These are phyloP conservation scores for Ceratosolen fusciceps DNA, from an alignment of 1,140 invertebrate genomes.

Conservation along the genomic window DNA sequence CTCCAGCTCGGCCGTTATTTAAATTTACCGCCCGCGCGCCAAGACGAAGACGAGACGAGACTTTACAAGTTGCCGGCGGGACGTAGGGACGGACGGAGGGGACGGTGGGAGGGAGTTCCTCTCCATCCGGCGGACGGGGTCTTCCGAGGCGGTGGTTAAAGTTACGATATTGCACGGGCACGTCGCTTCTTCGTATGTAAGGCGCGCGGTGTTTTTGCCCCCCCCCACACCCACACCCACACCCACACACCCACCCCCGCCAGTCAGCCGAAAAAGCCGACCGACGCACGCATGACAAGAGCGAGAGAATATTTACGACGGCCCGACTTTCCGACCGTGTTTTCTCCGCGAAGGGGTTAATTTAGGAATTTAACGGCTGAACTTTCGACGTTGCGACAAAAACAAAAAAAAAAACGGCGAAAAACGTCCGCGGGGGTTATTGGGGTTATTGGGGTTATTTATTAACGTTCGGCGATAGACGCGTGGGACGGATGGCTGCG, in stretches of 20 bases:
- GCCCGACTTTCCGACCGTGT: conserved; percentile 4
- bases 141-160: not conserved
- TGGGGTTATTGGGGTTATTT: conserved; percentile 17
- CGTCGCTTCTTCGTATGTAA: not conserved
- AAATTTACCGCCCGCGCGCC: conserved; percentile 36
- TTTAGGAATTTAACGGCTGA: conserved; percentile 39
- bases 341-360: conserved; percentile 39
- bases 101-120: not conserved
- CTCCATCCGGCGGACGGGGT: not conserved
- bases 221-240: too few relatives aligned
- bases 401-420: not conserved
- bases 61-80: not conserved
- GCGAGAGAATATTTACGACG: conserved; percentile 41
- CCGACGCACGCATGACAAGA: not conserved
- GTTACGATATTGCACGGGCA: conserved; percentile 11
- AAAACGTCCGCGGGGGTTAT: not conserved
- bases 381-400: conserved; percentile 21
- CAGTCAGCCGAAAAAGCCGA: too few relatives aligned
- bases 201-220: conserved; percentile 11
- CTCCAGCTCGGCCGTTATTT: conserved; percentile 41
- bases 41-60: not conserved
- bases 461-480: conserved; percentile 8
- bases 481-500: too few relatives aligned
- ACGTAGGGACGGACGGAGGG: not conserved
- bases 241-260: too few relatives aligned